Conservation (phyloP, 2,888 invertebrate genomes). For the Heliconius hortense region DNA sequence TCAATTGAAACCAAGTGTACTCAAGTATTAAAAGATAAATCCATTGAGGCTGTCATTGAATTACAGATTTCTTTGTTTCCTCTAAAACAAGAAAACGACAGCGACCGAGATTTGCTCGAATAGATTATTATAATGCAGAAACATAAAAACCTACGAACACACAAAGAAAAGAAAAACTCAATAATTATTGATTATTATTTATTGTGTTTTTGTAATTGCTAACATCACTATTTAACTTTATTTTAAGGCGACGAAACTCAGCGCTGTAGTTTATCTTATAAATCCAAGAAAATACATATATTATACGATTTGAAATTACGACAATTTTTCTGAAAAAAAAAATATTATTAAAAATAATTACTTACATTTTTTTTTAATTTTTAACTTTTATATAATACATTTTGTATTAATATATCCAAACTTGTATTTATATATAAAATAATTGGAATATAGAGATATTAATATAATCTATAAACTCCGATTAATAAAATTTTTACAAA, state of each 20-base stretch:
- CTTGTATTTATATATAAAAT: no score
- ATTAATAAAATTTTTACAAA: no score
- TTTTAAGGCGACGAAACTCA: neutral
- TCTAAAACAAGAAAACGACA: conserved; percentile 17
- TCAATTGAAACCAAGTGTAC: conserved; percentile 12
- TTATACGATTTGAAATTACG: neutral
- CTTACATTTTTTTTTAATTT: no score
- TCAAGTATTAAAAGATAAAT: conserved; percentile 29
- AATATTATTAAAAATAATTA: no score
- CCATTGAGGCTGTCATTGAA: conserved; percentile 16
- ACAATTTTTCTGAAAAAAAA: neutral
- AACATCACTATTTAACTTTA: neutral
- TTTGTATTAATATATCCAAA: no score
- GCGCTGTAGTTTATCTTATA: neutral
- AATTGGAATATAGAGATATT: no score
- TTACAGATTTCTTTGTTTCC: conserved; percentile 12
- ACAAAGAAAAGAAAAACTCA: neutral
- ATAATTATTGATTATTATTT: no score
- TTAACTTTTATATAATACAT: no score
- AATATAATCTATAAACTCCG: no score
- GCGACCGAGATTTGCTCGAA: conserved; percentile 15
- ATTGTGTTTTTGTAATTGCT: neutral
- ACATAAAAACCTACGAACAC: neutral
- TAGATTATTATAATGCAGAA: neutral
- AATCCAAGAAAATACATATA: neutral